Evolutionary conservation across 2,113 vertebrate species (phyloP), one percentile per base, ranked within the genome.

Genomic region (Arizona elegans): DNA sequence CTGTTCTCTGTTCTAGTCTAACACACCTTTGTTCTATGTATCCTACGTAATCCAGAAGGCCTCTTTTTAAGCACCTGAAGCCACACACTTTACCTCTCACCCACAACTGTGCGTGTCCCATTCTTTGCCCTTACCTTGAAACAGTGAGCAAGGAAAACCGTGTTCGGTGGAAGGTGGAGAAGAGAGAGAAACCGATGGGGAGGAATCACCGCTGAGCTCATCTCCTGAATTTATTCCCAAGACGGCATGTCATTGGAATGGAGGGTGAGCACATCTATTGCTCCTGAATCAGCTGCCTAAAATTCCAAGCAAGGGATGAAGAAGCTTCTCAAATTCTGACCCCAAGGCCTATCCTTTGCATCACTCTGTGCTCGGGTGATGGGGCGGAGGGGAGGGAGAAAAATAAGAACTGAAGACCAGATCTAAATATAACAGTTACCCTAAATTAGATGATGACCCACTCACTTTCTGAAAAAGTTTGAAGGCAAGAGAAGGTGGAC

Each of bases 221-320:
- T 90, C 23, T 15, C 85, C 92, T 33, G 38, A 89, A 86, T 58
- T 86, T 26, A 86, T 54, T 95, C 70, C 47, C 21, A 13, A 47
- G 26, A 17, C 94, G 96, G 96, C 96, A 97, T 86, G 85, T 85
- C 93, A 96, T 96, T 95, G 93, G 93, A 65, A 91, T n/a, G 59
- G 93, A 86, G 96, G 94, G 94, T 96, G 96, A 94, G 12, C 55
- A 11, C 88, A 87, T 6, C 8, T 2, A 0, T 2, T 65, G 94
- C 87, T 92, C 85, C 89, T 38, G 93, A 94, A 93, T 86, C 92
- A 0, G 0, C 94, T 91, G 59, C 8, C 0, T 38, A 8, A 89
- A 24, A 92, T 93, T 56, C 55, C 86, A 75, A 21, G 50, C 87
- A 75, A 21, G 43, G 70, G 90, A 87, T 88, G 8, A 0, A 47